phyloP scores from a whole-genome alignment of 2,797 vertebrate species.

The Petrocephalus schoutedeni region DNA sequence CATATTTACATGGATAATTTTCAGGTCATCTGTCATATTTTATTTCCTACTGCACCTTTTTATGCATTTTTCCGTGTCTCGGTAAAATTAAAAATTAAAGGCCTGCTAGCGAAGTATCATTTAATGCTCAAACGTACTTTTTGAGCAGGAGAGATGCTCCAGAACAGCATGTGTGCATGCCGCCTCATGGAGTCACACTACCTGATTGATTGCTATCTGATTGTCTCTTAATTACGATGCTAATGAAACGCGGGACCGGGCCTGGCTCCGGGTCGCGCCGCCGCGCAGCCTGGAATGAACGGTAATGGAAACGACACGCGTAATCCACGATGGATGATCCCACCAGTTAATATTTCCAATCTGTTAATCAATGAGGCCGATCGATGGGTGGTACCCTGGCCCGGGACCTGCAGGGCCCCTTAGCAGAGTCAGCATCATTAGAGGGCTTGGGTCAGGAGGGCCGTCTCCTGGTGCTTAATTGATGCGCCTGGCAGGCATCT shows the following conservation, averaged over 20 bases:
- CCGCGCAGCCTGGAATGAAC: slow-evolving; percentile 48
- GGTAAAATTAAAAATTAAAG: not conserved
- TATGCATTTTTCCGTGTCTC: not conserved
- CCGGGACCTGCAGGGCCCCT: slow-evolving; percentile 32
- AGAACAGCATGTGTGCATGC: slow-evolving; percentile 35
- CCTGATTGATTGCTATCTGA: slow-evolving; percentile 67
- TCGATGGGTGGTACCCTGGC: slow-evolving; percentile 48
- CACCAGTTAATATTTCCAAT: slow-evolving; percentile 74
- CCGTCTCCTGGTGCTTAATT: not conserved
- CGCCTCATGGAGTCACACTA: slow-evolving; percentile 38
- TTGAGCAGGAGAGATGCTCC: not conserved
- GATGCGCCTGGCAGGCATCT: not conserved
- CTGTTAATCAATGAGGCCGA: slow-evolving; percentile 66
- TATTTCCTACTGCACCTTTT: not conserved
- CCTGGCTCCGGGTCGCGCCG: slow-evolving; percentile 31
- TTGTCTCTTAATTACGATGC: slow-evolving; percentile 72
- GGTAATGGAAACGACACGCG: slow-evolving; percentile 61
- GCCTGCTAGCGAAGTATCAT: not conserved
- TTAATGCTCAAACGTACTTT: not conserved
- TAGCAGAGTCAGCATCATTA: slow-evolving; percentile 19
- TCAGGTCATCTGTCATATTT: not conserved
- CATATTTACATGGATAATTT: not conserved
- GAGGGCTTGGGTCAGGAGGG: not conserved
- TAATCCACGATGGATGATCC: slow-evolving; percentile 64
- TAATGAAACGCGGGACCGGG: slow-evolving; percentile 55